phyloP scores from a whole-genome alignment of 1,140 invertebrate genomes.

The Augochlora pura region DNA sequence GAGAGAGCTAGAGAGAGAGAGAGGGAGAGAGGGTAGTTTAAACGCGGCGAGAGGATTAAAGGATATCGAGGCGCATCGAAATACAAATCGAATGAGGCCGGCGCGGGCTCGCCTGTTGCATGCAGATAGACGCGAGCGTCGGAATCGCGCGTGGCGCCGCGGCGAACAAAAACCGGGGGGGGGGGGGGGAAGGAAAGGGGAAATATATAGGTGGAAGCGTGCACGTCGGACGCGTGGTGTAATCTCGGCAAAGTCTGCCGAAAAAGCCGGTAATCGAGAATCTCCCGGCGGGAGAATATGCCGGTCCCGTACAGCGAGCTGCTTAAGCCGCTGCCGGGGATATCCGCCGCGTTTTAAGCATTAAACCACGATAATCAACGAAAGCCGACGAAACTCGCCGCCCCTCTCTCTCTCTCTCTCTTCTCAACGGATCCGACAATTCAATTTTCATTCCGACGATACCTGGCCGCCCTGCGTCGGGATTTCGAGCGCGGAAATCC shows the following conservation, averaged over 20 bases:
- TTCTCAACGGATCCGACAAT: constrained; percentile 40
- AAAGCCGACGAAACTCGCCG: background rate
- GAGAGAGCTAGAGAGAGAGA: no score
- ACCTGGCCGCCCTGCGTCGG: background rate
- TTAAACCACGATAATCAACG: constrained; percentile 21
- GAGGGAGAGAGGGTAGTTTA: no score
- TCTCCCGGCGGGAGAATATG: constrained; percentile 8
- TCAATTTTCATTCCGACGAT: constrained; percentile 38
- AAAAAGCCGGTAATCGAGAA: constrained; percentile 27
- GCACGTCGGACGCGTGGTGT: constrained; percentile 5
- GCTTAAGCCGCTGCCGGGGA: background rate
- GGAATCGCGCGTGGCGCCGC: background rate
- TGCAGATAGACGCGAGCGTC: constrained; percentile 24
- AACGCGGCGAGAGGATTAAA: constrained; percentile 52
- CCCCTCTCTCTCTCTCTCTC: no score
- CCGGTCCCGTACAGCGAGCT: background rate
- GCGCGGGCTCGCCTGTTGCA: constrained; percentile 53
- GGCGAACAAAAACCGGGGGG: no score
- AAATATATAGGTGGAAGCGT: constrained; percentile 10
- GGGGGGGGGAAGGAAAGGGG: no score
- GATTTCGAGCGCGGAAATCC: background rate
- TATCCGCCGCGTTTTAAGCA: constrained; percentile 27
- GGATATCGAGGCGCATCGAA: constrained; percentile 49
- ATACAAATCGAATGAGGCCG: constrained; percentile 50
- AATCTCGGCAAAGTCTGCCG: background rate